Evolutionary conservation across 2,113 vertebrate species (phyloP).

Genomic region (Leptodactylus fuscus): DNA sequence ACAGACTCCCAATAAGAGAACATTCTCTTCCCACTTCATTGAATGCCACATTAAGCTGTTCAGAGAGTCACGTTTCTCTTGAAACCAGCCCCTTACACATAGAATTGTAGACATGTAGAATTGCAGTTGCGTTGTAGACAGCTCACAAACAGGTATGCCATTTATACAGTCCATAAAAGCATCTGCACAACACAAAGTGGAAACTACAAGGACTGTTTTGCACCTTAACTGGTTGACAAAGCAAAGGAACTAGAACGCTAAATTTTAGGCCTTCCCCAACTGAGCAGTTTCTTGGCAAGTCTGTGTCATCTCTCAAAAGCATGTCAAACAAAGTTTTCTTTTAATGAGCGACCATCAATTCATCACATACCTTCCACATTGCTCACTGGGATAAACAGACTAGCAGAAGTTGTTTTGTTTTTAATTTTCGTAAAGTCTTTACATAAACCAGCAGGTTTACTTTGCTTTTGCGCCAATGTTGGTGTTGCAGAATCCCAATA

Average conservation of each 20-base stretch:
- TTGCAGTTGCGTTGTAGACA: neutral
- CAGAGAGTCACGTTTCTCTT: too few relatives aligned
- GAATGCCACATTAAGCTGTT: too few relatives aligned
- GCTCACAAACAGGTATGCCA: neutral
- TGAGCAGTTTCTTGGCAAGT: neutral
- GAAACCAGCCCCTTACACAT: neutral
- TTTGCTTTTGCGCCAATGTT: conserved; percentile 66
- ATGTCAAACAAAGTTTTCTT: conserved; percentile 30
- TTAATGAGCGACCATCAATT: conserved; percentile 63
- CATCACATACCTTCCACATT: conserved; percentile 62
- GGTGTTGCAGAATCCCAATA: too few relatives aligned
- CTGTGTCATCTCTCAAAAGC: neutral
- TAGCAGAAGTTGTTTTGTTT: conserved; percentile 68
- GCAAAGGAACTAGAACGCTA: neutral
- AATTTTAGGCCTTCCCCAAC: neutral
- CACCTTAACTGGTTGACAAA: neutral
- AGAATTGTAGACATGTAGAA: too few relatives aligned
- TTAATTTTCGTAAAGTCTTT: too few relatives aligned
- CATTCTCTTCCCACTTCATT: neutral
- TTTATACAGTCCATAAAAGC: neutral
- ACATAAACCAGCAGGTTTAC: conserved; percentile 68
- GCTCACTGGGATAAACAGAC: conserved; percentile 62
- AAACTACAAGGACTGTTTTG: neutral
- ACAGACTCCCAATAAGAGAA: neutral
- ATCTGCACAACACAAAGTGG: neutral